Conservation (phyloP, 1,140 invertebrate species). For the Oreohelix idahoensis region DNA sequence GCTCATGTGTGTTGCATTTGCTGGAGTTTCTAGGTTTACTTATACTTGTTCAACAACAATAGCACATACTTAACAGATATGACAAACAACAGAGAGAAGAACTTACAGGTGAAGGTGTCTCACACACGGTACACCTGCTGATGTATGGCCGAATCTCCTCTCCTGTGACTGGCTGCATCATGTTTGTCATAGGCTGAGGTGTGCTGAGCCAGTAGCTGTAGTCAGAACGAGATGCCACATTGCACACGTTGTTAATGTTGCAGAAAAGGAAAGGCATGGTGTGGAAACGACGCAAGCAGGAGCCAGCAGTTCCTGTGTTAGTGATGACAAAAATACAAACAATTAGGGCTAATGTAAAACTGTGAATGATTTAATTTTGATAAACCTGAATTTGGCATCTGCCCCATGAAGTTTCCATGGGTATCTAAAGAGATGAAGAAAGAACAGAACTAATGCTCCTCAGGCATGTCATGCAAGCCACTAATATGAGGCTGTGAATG, state of each 20-base stretch:
- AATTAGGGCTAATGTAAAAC: background rate
- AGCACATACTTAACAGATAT: no score
- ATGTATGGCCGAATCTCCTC: constrained; percentile 62
- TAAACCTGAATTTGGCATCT: no score
- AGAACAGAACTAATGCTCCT: no score
- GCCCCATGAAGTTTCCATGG: no score
- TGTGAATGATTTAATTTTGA: no score
- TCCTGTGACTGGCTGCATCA: constrained; percentile 67
- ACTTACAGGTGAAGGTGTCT: constrained; percentile 85
- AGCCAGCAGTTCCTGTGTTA: constrained; percentile 69
- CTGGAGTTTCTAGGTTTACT: no score
- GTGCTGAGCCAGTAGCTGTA: constrained; percentile 74
- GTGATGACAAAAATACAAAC: background rate
- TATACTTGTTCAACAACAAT: no score
- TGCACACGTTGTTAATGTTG: constrained; percentile 72
- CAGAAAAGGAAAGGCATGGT: constrained; percentile 74
- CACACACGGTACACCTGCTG: constrained; percentile 90
- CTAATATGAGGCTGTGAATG: no score
- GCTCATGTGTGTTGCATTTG: no score
- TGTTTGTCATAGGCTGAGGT: constrained; percentile 69
- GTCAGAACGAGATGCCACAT: constrained; percentile 69
- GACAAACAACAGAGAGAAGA: background rate
- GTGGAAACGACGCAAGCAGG: constrained; percentile 70
- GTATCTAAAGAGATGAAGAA: no score
- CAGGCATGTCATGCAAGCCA: no score